Evolutionary conservation across 2,113 vertebrate species (phyloP).

Genomic region (Bubo bubo): DNA sequence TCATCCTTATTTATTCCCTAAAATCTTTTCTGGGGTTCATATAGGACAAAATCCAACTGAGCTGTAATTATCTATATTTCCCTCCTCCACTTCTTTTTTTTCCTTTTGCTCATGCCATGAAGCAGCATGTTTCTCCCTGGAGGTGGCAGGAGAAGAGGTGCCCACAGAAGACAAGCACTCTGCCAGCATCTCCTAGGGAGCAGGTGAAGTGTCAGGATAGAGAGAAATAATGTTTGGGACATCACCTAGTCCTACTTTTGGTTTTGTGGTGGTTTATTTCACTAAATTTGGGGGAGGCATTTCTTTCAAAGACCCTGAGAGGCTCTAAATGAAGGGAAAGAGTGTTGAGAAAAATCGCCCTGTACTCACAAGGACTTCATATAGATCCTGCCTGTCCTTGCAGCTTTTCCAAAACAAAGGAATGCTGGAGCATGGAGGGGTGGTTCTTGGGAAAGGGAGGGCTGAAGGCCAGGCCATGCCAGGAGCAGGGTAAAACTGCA

Average conservation of each 20-base stretch:
- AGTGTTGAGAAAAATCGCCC: neutral
- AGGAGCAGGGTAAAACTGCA: neutral
- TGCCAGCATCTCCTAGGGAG: neutral
- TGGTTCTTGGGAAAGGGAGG: neutral
- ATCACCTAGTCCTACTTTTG: neutral
- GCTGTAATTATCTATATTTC: neutral
- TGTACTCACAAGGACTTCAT: neutral
- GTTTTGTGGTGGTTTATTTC: neutral
- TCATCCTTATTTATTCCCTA: neutral
- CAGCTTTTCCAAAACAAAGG: neutral
- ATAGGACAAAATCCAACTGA: neutral
- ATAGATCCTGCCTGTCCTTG: neutral
- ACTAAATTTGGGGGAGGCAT: neutral
- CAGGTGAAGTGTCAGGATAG: neutral
- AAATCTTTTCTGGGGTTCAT: neutral
- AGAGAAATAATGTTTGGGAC: neutral
- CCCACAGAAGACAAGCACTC: neutral
- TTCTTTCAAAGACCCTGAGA: neutral
- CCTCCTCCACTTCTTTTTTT: neutral
- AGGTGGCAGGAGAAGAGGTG: neutral
- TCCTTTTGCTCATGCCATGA: neutral
- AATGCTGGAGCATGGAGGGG: neutral
- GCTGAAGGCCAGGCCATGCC: neutral
- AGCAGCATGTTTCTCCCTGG: neutral
- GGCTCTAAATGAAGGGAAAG: neutral